Evolutionary conservation across 2,797 vertebrate genomes (phyloP), one percentile per base, ranked within the genome.

Genomic region (Syngnathus acus): DNA sequence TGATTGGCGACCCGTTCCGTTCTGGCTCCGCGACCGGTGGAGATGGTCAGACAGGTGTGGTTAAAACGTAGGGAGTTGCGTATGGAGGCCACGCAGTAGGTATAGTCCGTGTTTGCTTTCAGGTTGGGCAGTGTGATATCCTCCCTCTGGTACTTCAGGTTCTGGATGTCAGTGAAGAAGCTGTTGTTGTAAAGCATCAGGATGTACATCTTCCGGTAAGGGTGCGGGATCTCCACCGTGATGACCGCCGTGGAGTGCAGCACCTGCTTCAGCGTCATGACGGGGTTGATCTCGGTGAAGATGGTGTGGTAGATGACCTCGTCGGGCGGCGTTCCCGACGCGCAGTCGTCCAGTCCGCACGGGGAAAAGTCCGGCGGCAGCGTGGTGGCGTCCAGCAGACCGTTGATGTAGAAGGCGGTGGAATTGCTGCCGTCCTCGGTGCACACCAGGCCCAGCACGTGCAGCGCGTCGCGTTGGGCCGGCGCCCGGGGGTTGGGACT

Each of bases 161-260:
- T 93, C 80, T 93, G 92, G 67, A 99, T 94, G 43, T 95, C 94
- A 1, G 93, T 93, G 73, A 94, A 93, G 80, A 93, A 94, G 80
- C 96, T 94, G 5, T 96, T 95, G 84, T 97, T 95, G n/a, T 98
- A 99, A 14, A 94, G 94, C 67, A 95, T 94, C 81, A 99, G 89
- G 42, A 95, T 95, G 82, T 98, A 99, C 95, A 99, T 94, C 83
- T 95, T 97, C 78, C 85, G 92, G 89, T 92, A 98, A 0, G 94
- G 97, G 70, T 94, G 90, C 1, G 97, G 96, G 76, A 99, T 95
- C 85, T 95, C 93, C 43, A 99, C 93, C 0, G 87, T 91, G 76
- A 99, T 84, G 51, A 94, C 86, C 0, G 95, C 97, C 0, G 92
- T 94, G 21, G 92, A 93, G 76, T 91, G 91, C 14, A 66, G 72